Base-by-base conservation (phyloP, 2,113 vertebrate genomes). In the Salvelinus alpinus region DNA sequence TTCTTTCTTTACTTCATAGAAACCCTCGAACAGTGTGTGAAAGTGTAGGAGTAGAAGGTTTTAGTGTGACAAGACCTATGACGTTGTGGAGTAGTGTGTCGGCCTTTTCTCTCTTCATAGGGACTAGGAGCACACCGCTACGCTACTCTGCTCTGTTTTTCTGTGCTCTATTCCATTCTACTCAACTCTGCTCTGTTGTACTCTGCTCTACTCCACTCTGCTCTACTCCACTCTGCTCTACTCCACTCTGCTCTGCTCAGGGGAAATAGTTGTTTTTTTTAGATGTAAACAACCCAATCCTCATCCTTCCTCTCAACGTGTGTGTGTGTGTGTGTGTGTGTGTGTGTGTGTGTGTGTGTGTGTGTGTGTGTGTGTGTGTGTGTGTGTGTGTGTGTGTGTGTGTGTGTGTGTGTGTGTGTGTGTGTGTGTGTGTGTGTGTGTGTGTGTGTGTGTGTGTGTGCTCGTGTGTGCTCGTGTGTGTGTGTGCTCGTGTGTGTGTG, bases 351-450 rank as follows among this genome's bases (percentile, higher is more conserved):
- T 25, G 62, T 44, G 8, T 29, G 60, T 12, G 22, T 14, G 47
- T n/a, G 8, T 9, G 47, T 34, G 31, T 73, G 77, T 85, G 86
- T 80, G 80, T 81, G 85, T 31, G 2, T 27, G 29, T 34, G 70
- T 60, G 14, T 47, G 60, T 12, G 22, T 25, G 27, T n/a, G 4
- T n/a, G 29, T 25, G 62, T 25, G 8, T 29, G 60, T 12, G 22
- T 14, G 47, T n/a, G 8, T 9, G 47, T 34, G 31, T 73, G 77
- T 85, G 86, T 80, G 80, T 81, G 85, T 31, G 24, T 24, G 24
- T 24, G 59, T 72, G 70, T 31, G 12, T 34, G 70, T 59, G 7
- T 47, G 60, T 12, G n/a, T 25, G 44, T 25, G 8, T n/a, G 29
- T 34, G 70, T 38, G 7, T 27, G 60, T 12, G n/a, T 20, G 44